phyloP scores from a whole-genome alignment of 2,113 vertebrate genomes.

The Cynocephalus volans region DNA sequence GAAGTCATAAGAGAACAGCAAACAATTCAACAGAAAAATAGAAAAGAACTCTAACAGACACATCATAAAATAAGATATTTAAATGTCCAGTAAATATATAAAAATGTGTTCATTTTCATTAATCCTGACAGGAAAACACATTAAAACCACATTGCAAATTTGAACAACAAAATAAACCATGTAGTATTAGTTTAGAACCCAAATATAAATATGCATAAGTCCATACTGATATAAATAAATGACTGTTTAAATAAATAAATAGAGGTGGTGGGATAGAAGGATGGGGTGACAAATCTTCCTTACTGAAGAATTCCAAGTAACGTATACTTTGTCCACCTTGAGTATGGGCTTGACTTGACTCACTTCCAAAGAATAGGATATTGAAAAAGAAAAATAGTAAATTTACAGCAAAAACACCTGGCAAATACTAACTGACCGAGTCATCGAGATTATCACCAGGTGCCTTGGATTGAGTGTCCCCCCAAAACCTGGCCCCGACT shows the following conservation, averaged over 20 bases:
- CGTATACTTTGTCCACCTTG: background rate
- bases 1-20: background rate
- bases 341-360: background rate
- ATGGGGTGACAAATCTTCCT: background rate
- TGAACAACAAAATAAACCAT: background rate
- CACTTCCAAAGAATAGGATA: background rate
- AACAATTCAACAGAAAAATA: background rate
- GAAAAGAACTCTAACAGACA: background rate
- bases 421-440: background rate
- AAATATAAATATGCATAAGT: background rate
- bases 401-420: background rate
- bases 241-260: background rate
- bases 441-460: background rate
- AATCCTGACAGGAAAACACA: background rate
- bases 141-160: slow-evolving; percentile 22
- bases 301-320: background rate
- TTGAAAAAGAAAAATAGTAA: background rate
- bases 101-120: background rate
- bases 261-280: background rate
- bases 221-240: background rate
- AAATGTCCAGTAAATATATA: background rate
- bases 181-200: background rate
- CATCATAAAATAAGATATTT: background rate
- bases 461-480: no score
- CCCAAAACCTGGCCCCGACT: no score